A percentile compares a stretch with the other conserved stretches of the same genome.
phyloP scores from a whole-genome alignment of 2,888 invertebrate genomes.

The Schizaphis graminum region DNA sequence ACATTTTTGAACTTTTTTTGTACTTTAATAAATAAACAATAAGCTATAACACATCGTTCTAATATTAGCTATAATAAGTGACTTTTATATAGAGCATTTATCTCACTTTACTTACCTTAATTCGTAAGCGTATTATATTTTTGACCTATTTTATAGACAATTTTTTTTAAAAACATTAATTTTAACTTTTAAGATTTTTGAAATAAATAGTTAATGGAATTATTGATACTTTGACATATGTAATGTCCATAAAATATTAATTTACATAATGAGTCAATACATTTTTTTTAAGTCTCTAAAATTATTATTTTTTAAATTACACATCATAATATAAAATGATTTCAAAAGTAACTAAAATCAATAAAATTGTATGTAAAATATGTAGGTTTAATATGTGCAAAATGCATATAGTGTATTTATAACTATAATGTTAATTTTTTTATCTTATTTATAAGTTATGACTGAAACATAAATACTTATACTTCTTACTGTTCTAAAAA shows the following conservation, averaged over 20 bases:
- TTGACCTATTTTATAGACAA: background rate
- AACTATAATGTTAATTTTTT: background rate
- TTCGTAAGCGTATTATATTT: background rate
- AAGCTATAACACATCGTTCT: background rate
- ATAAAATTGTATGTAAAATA: no score
- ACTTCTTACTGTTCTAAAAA: background rate
- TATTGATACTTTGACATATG: no score
- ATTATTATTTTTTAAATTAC: no score
- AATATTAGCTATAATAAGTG: background rate
- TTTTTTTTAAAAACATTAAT: background rate
- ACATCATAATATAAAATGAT: no score
- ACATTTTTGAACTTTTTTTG: background rate
- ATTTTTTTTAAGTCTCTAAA: no score
- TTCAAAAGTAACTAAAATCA: no score
- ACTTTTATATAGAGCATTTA: background rate
- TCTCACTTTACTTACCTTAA: background rate
- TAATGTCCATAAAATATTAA: no score
- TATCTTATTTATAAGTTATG: background rate
- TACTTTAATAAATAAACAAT: background rate
- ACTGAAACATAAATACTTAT: background rate
- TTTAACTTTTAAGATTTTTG: background rate
- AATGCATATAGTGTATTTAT: no score
- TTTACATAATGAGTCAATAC: no score
- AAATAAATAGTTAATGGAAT: background rate
- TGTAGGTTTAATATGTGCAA: no score